phyloP scores from a whole-genome alignment of 2,113 vertebrate species.

The Rhynchomys soricoides region DNA sequence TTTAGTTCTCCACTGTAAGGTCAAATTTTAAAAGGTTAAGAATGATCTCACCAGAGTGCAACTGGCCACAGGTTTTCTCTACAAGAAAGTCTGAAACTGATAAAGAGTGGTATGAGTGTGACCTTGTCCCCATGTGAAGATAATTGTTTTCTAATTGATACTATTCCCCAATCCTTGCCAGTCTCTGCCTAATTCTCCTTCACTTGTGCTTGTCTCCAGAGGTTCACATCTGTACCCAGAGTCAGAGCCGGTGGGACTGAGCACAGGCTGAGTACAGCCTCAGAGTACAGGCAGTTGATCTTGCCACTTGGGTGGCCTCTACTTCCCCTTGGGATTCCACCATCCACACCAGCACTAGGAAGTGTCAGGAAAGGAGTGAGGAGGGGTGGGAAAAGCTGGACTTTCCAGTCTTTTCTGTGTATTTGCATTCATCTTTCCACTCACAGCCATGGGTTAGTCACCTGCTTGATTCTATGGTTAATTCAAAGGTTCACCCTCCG shows the following conservation, averaged over 20 bases:
- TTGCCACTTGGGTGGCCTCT: neutral
- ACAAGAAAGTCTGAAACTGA: neutral
- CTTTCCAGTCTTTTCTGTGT: neutral
- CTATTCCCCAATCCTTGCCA: neutral
- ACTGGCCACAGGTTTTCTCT: neutral
- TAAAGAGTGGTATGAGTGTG: neutral
- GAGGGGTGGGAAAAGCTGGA: neutral
- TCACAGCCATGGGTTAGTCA: neutral
- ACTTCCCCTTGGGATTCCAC: neutral
- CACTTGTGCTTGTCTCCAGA: neutral
- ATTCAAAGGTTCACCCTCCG: neutral
- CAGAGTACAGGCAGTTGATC: no score
- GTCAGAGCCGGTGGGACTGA: neutral
- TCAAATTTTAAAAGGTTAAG: conserved; percentile 37
- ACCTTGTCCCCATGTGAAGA: conserved; percentile 1
- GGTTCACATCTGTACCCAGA: neutral
- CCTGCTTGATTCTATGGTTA: neutral
- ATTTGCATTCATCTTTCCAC: neutral
- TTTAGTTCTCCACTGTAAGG: neutral
- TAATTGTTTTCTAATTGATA: neutral
- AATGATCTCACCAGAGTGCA: neutral
- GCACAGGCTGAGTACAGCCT: neutral
- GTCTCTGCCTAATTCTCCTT: neutral
- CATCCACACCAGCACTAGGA: neutral
- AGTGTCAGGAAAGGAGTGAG: neutral